Evolutionary conservation across 1,140 invertebrate genomes (phyloP), one percentile per base, ranked within the genome.

Genomic region (Lineus longissimus): DNA sequence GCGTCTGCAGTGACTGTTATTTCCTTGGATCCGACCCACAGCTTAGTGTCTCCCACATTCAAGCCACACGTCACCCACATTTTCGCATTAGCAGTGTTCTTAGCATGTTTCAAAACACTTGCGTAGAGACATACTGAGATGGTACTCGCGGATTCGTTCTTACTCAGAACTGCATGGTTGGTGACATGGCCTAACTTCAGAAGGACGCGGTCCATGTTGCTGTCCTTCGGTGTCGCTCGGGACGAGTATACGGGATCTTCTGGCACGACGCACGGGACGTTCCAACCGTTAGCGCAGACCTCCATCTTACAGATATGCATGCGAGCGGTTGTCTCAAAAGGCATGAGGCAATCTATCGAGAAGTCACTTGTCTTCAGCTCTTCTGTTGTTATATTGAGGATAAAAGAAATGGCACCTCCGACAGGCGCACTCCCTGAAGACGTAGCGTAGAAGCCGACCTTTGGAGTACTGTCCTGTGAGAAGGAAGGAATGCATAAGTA

Each of bases 271-370:
- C 69, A 69, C 1, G 68, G 61, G 6, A 72, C 17, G 55, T 72
- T 72, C 30, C 65, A 61, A 2, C 70, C 70, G 25, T 41, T 59
- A 6, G 22, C 63, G 45, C 68, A 71, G 7, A 72, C n/a, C 47
- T 51, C 47, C 6, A 51, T 51, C 4, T 51, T 51, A 51, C 47
- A 51, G 47, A 51, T 51, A n/a, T 27, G n/a, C 47, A 51, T 51
- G 4, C 47, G 6, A 7, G 47, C 47, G 33, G 25, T 9, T n/a
- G n/a, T 51, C 47, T 23, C 25, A n/a, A 51, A 51, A 9, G 47
- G 47, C 47, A 27, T 27, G 19, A 51, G 25, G n/a, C 6, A 19
- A 7, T 51, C 47, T 15, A 36, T 15, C 33, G 33, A 7, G 33
- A 36, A 36, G 15, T 36, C 33, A 15, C 33, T 36, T 15, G 33